Conservation (phyloP, 2,888 invertebrate species). For the Pristionchus mayeri region DNA sequence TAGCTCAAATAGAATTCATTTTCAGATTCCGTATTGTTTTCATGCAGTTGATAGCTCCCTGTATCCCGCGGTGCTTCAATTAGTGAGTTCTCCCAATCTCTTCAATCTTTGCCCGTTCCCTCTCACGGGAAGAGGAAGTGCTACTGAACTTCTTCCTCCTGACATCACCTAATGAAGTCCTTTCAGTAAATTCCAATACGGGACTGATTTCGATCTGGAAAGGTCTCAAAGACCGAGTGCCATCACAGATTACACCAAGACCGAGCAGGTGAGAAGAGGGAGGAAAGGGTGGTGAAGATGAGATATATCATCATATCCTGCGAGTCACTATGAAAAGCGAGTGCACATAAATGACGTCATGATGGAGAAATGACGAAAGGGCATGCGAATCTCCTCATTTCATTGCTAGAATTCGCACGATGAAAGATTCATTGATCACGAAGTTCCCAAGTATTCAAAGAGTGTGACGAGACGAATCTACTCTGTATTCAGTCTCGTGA, state of each 20-base stretch:
- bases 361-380: background rate
- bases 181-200: constrained; percentile 42
- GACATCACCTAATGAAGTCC: background rate
- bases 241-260: constrained; percentile 44
- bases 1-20: background rate
- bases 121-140: no score
- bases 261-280: constrained; percentile 22
- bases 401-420: background rate
- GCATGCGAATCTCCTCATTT: background rate
- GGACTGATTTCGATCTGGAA: constrained; percentile 16
- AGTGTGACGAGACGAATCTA: no score
- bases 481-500: no score
- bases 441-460: no score
- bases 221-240: constrained; percentile 40
- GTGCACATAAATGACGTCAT: background rate
- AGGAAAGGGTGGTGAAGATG: background rate
- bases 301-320: no score
- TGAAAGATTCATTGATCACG: background rate
- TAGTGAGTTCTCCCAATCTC: no score
- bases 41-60: constrained; percentile 69
- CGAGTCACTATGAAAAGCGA: no score
- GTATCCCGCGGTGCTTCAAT: constrained; percentile 59
- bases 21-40: constrained; percentile 69
- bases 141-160: no score
- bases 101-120: no score